Base-by-base conservation (phyloP, 1,140 invertebrate genomes). In the Contarinia nasturtii region DNA sequence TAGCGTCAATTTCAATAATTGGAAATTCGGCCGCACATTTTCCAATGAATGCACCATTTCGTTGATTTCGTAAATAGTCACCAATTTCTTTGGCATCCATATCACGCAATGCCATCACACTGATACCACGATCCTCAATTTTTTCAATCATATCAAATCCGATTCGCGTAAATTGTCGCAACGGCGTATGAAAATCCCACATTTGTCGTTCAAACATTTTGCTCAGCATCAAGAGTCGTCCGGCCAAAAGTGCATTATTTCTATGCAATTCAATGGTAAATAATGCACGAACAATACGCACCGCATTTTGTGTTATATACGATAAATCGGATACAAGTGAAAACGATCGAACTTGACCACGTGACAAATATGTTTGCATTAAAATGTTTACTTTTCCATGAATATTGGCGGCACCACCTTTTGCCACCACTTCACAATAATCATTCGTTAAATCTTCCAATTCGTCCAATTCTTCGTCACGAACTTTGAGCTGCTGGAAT, bases 321-420 rank as follows among this genome's bases (percentile, higher is more conserved):
- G 85, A 80, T 63, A 86, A 76, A 73, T 98, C 93, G 0, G 92
- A 95, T 47, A 87, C 74, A 5, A 98, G 67, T 0, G 93, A 97
- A 57, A 94, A 92, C 0, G 79, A 77, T 54, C 86, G 80, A 1
- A 95, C 75, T 37, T 71, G 67, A 21, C 78, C 79, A 49, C 82
- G 69, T 1, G 86, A 91, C 14, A 98, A 71, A 62, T 82, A 91
- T 0, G 87, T 82, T 66, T 98, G 95, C 50, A 99, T 73, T 5
- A 99, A 68, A 57, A 96, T 93, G 64, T 97, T 97, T 18, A 98
- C 92, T 78, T 99, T 99, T 47, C 91, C 93, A 57, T 87, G 74
- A 33, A 87, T 71, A 63, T 93, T 93, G 63, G 95, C 92, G 15
- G 76, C 75, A 2, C 87, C 84, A 14, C 87, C 86, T 47, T 74